Percentiles rank a stretch among this genome's conserved stretches.
phyloP scores from a whole-genome alignment of 1,140 invertebrate species.

The Drosophila yakuba region DNA sequence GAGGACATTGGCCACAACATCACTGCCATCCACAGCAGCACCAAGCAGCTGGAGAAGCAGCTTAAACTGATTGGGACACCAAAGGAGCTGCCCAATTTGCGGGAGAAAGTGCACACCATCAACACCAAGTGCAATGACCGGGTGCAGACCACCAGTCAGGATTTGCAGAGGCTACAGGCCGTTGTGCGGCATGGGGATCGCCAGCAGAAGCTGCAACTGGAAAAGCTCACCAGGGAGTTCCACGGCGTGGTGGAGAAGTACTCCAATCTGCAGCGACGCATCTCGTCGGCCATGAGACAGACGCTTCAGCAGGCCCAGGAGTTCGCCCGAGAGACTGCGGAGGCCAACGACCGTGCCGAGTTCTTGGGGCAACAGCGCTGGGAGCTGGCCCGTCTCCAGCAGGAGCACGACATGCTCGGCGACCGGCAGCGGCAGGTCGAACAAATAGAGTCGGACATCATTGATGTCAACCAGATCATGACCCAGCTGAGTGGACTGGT shows the following conservation, averaged over 20 bases:
- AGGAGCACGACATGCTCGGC: conserved; percentile 92
- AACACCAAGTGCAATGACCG: conserved; percentile 91
- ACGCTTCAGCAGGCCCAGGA: conserved; percentile 86
- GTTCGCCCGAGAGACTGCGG: conserved; percentile 61
- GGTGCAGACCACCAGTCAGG: conserved; percentile 89
- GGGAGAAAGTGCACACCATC: conserved; percentile 87
- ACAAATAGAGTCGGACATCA: conserved; percentile 92
- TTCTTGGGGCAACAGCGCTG: conserved; percentile 86
- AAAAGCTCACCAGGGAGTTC: conserved; percentile 92
- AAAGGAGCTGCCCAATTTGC: conserved; percentile 88
- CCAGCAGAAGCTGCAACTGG: conserved; percentile 92
- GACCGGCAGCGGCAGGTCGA: conserved; percentile 90
- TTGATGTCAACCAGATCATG: conserved; percentile 97
- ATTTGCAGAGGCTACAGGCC: conserved; percentile 89
- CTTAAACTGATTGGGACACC: conserved; percentile 91
- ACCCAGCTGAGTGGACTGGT: conserved; percentile 93
- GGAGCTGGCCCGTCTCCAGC: conserved; percentile 88
- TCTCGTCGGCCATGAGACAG: conserved; percentile 91
- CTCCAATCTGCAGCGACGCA: conserved; percentile 90
- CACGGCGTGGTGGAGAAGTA: conserved; percentile 92
- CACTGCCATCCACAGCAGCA: conserved; percentile 90
- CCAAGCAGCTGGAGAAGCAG: conserved; percentile 89
- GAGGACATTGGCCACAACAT: conserved; percentile 92
- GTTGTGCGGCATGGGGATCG: conserved; percentile 89
- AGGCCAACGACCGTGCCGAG: conserved; percentile 84